Conservation (phyloP, 2,888 invertebrate genomes). For the Germaria angustata region DNA sequence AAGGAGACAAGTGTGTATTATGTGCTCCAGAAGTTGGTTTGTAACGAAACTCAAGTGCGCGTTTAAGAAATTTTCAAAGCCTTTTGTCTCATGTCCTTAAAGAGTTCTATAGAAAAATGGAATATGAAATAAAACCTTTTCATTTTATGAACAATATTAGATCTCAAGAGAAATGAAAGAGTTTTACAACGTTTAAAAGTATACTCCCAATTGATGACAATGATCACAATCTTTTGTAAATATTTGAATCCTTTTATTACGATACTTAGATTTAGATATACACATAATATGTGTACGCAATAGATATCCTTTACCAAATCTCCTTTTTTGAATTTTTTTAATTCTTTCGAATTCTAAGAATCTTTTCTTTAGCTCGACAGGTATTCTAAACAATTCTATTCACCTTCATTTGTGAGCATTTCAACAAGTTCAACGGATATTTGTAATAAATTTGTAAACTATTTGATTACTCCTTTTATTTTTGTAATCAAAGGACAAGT, state of each 20-base stretch:
- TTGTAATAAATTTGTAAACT: conserved; percentile 57
- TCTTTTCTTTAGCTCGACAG: conserved; percentile 58
- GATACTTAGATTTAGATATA: conserved; percentile 16
- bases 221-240: conserved; percentile 56
- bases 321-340: conserved; percentile 1
- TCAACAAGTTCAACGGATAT: conserved; percentile 56
- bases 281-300: background rate
- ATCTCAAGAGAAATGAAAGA: conserved; percentile 37
- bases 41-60: conserved; percentile 53
- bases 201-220: conserved; percentile 61
- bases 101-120: conserved; percentile 44
- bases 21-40: conserved; percentile 25
- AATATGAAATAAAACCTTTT: conserved; percentile 30
- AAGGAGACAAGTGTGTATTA: conserved; percentile 48
- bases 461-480: conserved; percentile 45
- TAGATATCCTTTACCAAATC: conserved; percentile 1
- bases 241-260: conserved; percentile 55
- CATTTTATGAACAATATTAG: conserved; percentile 10
- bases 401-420: conserved; percentile 24
- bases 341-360: conserved; percentile 44
- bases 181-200: conserved; percentile 25
- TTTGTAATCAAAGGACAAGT: background rate
- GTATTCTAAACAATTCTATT: conserved; percentile 37
- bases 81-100: conserved; percentile 50
- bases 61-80: conserved; percentile 13